Base-by-base conservation (phyloP, 2,797 vertebrate species). In the Cygnus olor region DNA sequence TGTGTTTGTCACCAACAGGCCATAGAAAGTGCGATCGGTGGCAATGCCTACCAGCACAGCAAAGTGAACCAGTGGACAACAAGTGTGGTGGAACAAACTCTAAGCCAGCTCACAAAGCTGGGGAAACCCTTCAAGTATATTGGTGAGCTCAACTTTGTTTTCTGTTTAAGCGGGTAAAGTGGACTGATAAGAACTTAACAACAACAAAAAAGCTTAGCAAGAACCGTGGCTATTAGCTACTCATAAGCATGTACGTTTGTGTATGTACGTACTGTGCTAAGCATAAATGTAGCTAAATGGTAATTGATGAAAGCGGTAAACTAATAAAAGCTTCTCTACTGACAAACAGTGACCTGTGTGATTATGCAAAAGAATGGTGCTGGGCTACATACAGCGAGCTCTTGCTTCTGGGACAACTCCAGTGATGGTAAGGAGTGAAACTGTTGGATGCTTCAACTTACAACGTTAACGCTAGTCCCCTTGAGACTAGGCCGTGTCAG, bases 331-430 rank as follows among this genome's bases (percentile, higher is more conserved):
- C 44, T 74, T 91, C 89, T 95, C 14, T 71, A 2, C 74, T 85
- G 70, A 68, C 88, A 79, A 74, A 97, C 96, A 99, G 99, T 99
- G 68, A 99, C 98, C 57, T 99, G 99, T 90, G 97, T 99, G 72
- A 99, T 99, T 88, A 99, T 99, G 99, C 99, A 99, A 90, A 99
- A 99, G 97, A 99, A 99, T 14, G 99, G 99, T 60, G 99, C 99
- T 19, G 99, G 99, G 22, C 94, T 99, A 47, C 99, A 99, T 88
- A 98, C 99, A 19, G 99, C 99, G 34, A 99, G 98, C 68, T 98
- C 99, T 14, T 99, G 99, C 96, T 99, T 99, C 98, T 99, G 99
- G 99, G 99, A 99, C 97, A 99, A 98, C 96, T 94, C 98, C 34
- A 99, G 98, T 32, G 99, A 99, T 47, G 99, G 99, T 99, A 98